phyloP scores from a whole-genome alignment of 1,140 invertebrate species.

The Anoplolepis gracilipes region DNA sequence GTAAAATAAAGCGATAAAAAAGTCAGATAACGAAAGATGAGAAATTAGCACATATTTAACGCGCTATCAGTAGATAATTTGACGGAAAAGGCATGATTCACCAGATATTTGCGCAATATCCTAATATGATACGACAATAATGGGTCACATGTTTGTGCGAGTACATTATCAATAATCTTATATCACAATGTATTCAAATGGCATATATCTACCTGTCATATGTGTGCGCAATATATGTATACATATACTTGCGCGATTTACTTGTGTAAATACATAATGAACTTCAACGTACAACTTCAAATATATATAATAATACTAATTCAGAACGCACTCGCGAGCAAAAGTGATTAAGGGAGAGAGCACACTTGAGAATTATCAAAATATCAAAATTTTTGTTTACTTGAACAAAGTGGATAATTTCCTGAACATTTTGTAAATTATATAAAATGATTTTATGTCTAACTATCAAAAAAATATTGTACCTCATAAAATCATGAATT shows the following conservation, averaged over 20 bases:
- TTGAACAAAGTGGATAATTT: no score
- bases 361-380: no score
- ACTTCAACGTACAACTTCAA: neutral
- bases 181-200: conserved; percentile 43
- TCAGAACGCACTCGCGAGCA: neutral
- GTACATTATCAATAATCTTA: conserved; percentile 52
- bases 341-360: neutral
- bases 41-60: neutral
- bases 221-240: neutral
- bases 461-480: no score
- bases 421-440: no score
- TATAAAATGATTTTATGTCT: no score
- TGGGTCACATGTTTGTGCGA: neutral
- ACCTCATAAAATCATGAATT: no score
- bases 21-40: conserved; percentile 13
- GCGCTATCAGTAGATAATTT: conserved; percentile 60
- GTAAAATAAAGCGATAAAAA: neutral
- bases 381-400: no score
- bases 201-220: conserved; percentile 5
- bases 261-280: neutral
- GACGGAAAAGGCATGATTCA: conserved; percentile 56
- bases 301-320: neutral
- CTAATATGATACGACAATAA: conserved; percentile 22
- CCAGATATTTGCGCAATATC: conserved; percentile 33
- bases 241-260: no score